Evolutionary conservation across 35 echinoderm and acorn worm genomes (phyloP).

Genomic region (Apostichopus parvimensis): DNA sequence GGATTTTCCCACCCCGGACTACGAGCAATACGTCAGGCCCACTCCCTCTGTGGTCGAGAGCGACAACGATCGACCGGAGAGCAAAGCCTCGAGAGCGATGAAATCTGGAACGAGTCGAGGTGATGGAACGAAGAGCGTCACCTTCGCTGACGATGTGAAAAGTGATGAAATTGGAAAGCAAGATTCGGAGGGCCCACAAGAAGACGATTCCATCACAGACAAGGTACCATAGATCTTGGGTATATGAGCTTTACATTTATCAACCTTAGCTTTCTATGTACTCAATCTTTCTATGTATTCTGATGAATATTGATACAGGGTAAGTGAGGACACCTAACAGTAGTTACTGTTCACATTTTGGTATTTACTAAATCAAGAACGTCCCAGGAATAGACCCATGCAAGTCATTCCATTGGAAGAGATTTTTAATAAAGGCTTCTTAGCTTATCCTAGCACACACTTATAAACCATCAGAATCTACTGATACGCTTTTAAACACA

Average conservation of each 20-base stretch:
- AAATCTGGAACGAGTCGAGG: conserved; percentile 49
- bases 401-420: too few species aligned
- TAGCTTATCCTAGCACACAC: too few species aligned
- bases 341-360: too few species aligned
- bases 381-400: too few species aligned
- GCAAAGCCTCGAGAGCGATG: conserved; percentile 6
- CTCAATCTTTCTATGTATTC: too few species aligned
- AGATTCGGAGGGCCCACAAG: neutral
- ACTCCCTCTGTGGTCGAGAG: conserved; percentile 51
- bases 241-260: neutral
- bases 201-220: neutral
- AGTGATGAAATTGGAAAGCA: conserved; percentile 38
- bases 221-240: neutral
- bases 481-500: too few species aligned
- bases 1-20: conserved; percentile 87
- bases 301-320: too few species aligned
- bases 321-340: too few species aligned
- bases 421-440: too few species aligned
- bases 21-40: conserved; percentile 54
- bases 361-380: too few species aligned
- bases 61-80: conserved; percentile 28
- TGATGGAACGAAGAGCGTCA: conserved; percentile 85
- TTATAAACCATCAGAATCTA: too few species aligned
- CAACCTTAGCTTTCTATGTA: neutral
- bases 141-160: conserved; percentile 79